These are phyloP conservation scores for Lasiommata megera DNA, from an alignment of 2,888 invertebrate genomes.

Conservation along the genomic window DNA sequence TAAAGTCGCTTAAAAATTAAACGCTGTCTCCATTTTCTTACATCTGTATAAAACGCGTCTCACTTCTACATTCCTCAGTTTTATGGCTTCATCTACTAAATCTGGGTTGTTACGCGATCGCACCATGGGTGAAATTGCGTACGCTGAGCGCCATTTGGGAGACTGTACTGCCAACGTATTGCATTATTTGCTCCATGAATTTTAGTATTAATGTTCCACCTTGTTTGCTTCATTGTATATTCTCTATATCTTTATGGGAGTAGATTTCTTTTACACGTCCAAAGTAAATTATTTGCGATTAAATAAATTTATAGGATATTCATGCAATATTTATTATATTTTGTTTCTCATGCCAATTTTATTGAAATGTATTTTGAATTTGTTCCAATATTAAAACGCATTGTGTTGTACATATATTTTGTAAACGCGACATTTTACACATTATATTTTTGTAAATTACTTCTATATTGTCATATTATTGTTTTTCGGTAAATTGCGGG, in stretches of 20 bases:
- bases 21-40: no score
- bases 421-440: conserved; percentile 50
- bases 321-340: conserved; percentile 47
- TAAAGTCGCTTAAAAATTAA: no score
- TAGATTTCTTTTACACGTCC: conserved; percentile 2
- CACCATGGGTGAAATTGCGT: no score
- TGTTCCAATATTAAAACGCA: conserved; percentile 49
- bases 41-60: no score
- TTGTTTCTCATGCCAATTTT: conserved; percentile 64
- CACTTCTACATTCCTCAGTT: no score
- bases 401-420: conserved; percentile 57
- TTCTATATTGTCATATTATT: conserved; percentile 45
- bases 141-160: no score
- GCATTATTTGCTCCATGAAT: not conserved
- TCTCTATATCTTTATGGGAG: not conserved
- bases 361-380: conserved; percentile 54
- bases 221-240: not conserved
- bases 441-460: conserved; percentile 74
- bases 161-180: conserved; percentile 3
- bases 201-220: not conserved
- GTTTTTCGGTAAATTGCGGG: conserved; percentile 47
- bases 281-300: conserved; percentile 11
- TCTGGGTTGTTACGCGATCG: no score
- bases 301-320: conserved; percentile 37
- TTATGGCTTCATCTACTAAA: no score